Conservation (phyloP, 1,140 invertebrate genomes). For the Saccostrea echinata region DNA sequence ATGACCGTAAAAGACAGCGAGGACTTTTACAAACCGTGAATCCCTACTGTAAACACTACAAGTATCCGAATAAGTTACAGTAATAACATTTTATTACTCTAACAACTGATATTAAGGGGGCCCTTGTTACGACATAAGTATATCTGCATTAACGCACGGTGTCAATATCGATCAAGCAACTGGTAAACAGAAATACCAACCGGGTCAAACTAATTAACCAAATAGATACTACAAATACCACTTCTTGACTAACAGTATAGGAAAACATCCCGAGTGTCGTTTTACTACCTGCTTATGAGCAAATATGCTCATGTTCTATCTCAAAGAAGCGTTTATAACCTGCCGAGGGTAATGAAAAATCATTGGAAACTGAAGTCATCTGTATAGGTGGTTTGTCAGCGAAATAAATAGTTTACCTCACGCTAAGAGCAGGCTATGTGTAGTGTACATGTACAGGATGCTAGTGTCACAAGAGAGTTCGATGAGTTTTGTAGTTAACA, state of each 20-base stretch:
- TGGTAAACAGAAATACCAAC: background rate
- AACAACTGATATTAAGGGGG: background rate
- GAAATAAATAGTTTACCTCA: too few species aligned
- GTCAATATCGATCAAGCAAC: background rate
- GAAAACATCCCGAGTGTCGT: background rate
- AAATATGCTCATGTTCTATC: background rate
- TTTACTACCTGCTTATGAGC: background rate
- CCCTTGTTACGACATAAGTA: background rate
- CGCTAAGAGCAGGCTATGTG: too few species aligned
- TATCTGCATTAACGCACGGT: background rate
- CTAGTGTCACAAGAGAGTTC: too few species aligned
- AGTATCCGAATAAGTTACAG: constrained; percentile 12
- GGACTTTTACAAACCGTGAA: background rate
- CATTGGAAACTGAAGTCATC: background rate
- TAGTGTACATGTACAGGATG: too few species aligned
- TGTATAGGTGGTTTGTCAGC: background rate
- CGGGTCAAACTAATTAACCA: background rate
- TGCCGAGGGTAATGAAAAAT: background rate
- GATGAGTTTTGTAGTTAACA: too few species aligned
- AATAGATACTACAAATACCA: background rate
- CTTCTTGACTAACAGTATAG: background rate
- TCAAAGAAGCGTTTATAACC: background rate
- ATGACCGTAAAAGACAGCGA: background rate
- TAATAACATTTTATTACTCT: constrained; percentile 23
- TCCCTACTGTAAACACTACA: background rate